Evolutionary conservation across 2,113 vertebrate genomes (phyloP).

Genomic region (Cynocephalus volans): DNA sequence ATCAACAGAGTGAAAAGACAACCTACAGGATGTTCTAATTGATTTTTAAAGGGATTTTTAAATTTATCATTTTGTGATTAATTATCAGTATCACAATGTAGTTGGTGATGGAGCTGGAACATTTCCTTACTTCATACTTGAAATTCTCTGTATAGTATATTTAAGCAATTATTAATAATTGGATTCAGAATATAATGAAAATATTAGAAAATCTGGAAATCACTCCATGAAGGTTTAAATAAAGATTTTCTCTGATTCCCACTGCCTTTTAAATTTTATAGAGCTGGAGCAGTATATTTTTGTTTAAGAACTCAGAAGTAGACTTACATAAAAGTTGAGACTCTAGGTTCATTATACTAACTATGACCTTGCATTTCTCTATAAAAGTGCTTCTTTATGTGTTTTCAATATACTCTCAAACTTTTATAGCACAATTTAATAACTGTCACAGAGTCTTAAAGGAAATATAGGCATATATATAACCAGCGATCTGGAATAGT

Average conservation of each 20-base stretch:
- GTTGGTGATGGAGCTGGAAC: neutral
- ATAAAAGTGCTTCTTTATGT: conserved; percentile 65
- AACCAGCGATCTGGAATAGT: neutral
- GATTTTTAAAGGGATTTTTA: neutral
- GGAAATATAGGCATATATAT: conserved; percentile 40
- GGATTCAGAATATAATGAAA: neutral
- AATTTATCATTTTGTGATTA: conserved; percentile 25
- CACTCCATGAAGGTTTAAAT: conserved; percentile 26
- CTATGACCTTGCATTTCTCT: conserved; percentile 70
- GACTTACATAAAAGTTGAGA: conserved; percentile 49
- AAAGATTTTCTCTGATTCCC: neutral
- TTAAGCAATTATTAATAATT: conserved; percentile 36
- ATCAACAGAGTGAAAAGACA: no score
- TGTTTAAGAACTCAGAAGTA: conserved; percentile 35
- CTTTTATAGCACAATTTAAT: conserved; percentile 67
- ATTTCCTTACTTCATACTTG: neutral
- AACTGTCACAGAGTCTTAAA: conserved; percentile 54
- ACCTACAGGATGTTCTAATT: neutral
- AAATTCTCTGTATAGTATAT: neutral
- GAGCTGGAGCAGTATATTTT: neutral
- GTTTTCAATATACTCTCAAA: conserved; percentile 61
- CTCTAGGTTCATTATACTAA: conserved; percentile 34
- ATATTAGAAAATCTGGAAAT: conserved; percentile 19
- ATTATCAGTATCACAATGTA: neutral
- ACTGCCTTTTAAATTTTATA: conserved; percentile 47